Evolutionary conservation across 1,140 invertebrate species (phyloP).

Genomic region (Drepana arcuata): DNA sequence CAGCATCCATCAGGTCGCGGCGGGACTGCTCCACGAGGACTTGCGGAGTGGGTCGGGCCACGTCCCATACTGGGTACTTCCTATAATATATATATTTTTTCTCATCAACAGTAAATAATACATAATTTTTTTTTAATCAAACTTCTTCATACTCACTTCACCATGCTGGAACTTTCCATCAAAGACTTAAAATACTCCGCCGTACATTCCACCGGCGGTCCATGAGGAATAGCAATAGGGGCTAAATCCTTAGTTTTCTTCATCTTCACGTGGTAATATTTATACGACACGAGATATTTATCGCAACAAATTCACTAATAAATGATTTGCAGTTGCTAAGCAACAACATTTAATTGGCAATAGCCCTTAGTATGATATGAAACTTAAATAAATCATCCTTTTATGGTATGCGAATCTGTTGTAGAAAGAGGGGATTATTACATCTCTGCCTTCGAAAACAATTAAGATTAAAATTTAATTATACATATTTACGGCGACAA

Average conservation of each 20-base stretch:
- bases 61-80: conserved; percentile 75
- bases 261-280: no score
- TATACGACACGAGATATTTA: background rate
- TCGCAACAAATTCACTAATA: conserved; percentile 3
- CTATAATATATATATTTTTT: no score
- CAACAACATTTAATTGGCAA: conserved; percentile 6
- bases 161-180: conserved; percentile 54
- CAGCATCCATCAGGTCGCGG: conserved; percentile 61
- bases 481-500: no score
- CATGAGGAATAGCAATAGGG: conserved; percentile 63
- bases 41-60: conserved; percentile 66
- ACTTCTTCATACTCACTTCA: conserved; percentile 54
- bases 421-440: no score
- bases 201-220: conserved; percentile 57
- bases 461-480: no score
- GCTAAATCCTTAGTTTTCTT: conserved; percentile 61
- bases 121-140: no score
- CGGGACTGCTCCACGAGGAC: conserved; percentile 67
- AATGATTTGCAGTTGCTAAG: conserved; percentile 8
- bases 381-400: no score
- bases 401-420: no score
- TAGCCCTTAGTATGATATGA: no score
- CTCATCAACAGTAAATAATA: no score
- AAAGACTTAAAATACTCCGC: conserved; percentile 62
- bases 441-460: no score